Conservation (phyloP, 2,113 vertebrate genomes). For the Ceyx margarethae region DNA sequence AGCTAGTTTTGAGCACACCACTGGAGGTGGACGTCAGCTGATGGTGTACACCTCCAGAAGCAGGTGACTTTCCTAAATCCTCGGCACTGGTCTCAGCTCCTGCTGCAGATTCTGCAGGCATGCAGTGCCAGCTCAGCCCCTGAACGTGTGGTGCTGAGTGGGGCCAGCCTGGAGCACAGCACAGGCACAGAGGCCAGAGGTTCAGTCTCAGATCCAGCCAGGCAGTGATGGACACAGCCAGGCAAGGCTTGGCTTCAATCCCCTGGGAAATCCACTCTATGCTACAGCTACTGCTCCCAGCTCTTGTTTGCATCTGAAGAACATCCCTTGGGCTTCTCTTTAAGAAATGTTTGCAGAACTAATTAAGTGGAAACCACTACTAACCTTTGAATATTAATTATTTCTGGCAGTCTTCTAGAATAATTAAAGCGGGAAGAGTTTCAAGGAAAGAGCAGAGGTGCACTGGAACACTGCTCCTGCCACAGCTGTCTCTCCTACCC, state of each 20-base stretch:
- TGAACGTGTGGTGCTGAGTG: background rate
- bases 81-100: background rate
- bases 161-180: background rate
- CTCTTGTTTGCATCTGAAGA: background rate
- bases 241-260: background rate
- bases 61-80: fast-evolving
- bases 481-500: background rate
- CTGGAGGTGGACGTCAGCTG: fast-evolving
- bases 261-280: too few relatives aligned
- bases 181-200: background rate
- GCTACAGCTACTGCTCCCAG: background rate
- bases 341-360: background rate
- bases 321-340: background rate
- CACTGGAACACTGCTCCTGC: background rate
- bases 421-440: background rate
- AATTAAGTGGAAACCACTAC: background rate
- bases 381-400: conserved; percentile 23
- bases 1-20: background rate
- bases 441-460: background rate
- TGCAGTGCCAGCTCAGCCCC: background rate
- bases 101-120: background rate
- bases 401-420: background rate
- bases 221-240: fast-evolving
- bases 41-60: background rate
- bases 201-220: background rate